Conservation (phyloP, 2,797 vertebrate genomes). For the Nasua narica region DNA sequence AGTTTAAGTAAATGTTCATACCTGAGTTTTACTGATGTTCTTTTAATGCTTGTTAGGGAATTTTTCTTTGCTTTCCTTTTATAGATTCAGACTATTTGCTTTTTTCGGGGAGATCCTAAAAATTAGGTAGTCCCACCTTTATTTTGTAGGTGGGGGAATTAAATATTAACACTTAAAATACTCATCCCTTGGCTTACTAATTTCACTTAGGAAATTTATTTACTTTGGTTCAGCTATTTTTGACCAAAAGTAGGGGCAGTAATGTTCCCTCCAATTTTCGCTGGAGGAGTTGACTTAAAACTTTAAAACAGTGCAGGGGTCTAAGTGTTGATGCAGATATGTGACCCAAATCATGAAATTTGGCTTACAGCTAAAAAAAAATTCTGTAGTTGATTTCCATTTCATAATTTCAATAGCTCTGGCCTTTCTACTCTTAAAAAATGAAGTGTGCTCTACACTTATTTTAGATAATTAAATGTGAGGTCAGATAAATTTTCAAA, state of each 20-base stretch:
- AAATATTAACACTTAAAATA: slow-evolving; percentile 10
- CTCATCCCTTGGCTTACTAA: not conserved
- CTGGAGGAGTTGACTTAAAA: not conserved
- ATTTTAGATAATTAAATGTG: slow-evolving; percentile 11
- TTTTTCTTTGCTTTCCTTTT: not conserved
- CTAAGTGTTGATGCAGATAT: not conserved
- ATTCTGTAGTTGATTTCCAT: not conserved
- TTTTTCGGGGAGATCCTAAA: not conserved
- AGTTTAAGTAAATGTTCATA: not conserved
- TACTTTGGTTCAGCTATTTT: not conserved
- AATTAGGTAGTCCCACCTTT: not conserved
- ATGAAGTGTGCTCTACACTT: not conserved
- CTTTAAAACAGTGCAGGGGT: not conserved
- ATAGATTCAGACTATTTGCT: not conserved
- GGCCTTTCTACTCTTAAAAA: not conserved
- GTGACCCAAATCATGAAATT: not conserved
- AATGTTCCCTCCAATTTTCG: not conserved
- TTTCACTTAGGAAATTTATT: slow-evolving; percentile 31
- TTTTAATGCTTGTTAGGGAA: not conserved
- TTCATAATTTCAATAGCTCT: not conserved
- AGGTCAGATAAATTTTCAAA: not conserved
- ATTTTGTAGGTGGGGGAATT: not conserved
- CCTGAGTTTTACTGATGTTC: not conserved
- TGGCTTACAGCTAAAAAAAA: not conserved
- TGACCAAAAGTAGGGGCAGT: not conserved